Evolutionary conservation across 2,113 vertebrate species (phyloP), one percentile per base, ranked within the genome.

Genomic region (Mellivora capensis): DNA sequence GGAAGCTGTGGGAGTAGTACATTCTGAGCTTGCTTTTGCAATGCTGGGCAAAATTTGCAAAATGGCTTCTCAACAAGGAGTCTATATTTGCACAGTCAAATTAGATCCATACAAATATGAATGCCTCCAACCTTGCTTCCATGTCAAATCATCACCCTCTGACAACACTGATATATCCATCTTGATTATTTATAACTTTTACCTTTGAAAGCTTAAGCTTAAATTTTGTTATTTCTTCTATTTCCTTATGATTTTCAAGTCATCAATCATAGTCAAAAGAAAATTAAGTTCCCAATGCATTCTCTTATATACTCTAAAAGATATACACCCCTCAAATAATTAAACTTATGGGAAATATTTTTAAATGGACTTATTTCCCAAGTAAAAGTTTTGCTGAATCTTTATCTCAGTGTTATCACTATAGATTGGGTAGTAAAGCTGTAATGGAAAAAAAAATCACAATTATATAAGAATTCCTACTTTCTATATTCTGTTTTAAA

Each of bases 231-330:
- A 88, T 96, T 92, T 81, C 42, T 14, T 54, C 25, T 29, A 90
- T 94, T 93, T 89, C 39, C 88, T 83, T 79, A 86, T 74, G 72
- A 83, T 76, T 97, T 96, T 93, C 47, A 86, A 94, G 90, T 83
- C 77, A 93, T 96, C 97, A 79, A 87, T 96, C 89, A 96, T 18
- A 80, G 39, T 91, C 67, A n/a, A 74, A 93, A 94, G 77, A 95
- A 95, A 95, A 96, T 72, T 59, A 95, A 90, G 15, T 88, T 94
- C 49, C 80, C 52, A 59, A 9, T 85, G 34, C 7, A 9, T 90
- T 97, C 27, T 94, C n/a, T 93, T 47, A 27, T 18, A 79, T 49
- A 54, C 5, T 17, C 25, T 31, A 31, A 72, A 93, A 47, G 21
- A 79, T 80, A 85, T 2, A 89, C 72, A 86, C 7, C 3, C 44